Evolutionary conservation across 1,140 invertebrate genomes (phyloP).

Genomic region (Drosophila sp.): DNA sequence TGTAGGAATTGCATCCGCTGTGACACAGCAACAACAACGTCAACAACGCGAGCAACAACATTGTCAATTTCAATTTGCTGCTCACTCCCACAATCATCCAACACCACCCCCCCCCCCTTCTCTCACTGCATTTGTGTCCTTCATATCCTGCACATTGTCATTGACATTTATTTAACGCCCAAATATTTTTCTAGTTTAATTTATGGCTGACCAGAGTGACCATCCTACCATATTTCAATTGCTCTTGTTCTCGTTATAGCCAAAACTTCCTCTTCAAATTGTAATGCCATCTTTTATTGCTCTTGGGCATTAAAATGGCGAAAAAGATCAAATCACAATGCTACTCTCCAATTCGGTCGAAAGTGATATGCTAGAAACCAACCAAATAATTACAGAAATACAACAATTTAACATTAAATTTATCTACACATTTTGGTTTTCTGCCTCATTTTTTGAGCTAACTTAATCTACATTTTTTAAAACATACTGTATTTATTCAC

Average conservation of each 20-base stretch:
- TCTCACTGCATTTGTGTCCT: slow-evolving; percentile 21
- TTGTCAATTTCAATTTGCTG: slow-evolving; percentile 75
- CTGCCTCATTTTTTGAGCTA: no score
- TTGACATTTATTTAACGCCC: slow-evolving; percentile 49
- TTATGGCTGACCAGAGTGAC: slow-evolving; percentile 37
- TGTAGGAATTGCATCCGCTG: slow-evolving; percentile 84
- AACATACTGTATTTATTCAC: no score
- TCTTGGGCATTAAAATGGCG: background rate
- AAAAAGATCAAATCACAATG: background rate
- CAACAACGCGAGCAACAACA: slow-evolving; percentile 53
- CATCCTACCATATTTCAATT: slow-evolving; percentile 15
- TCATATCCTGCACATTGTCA: slow-evolving; percentile 31
- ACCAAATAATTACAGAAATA: no score
- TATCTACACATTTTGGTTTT: no score
- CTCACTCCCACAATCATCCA: slow-evolving; percentile 30
- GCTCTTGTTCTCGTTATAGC: background rate
- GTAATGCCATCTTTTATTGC: background rate
- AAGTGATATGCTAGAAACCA: no score
- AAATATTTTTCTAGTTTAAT: slow-evolving; percentile 51
- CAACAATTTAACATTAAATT: no score
- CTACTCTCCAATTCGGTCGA: no score
- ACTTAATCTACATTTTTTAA: no score
- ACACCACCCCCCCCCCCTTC: no score
- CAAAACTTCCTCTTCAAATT: slow-evolving; percentile 1
- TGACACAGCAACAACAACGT: slow-evolving; percentile 57